phyloP scores from a whole-genome alignment of 2,113 vertebrate genomes.

The Cynoglossus semilaevis region DNA sequence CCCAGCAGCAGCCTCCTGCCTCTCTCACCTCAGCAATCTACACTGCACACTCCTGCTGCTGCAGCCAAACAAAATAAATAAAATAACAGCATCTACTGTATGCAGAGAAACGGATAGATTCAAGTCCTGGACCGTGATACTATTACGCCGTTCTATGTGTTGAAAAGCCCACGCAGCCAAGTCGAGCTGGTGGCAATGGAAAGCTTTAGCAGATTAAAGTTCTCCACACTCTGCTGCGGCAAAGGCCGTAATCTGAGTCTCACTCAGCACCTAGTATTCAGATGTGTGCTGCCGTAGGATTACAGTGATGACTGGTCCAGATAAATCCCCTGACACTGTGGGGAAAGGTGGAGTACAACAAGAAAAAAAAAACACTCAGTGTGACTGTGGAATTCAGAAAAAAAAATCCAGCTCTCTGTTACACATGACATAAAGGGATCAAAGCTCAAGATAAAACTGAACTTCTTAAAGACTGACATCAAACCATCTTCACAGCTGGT shows the following conservation, averaged over 20 bases:
- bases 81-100: background rate
- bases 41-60: constrained; percentile 3
- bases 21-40: constrained; percentile 2
- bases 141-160: constrained; percentile 22
- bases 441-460: constrained; percentile 8
- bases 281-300: constrained; percentile 52
- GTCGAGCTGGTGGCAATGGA: constrained; percentile 22
- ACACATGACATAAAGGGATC: constrained; percentile 6
- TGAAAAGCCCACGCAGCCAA: constrained; percentile 13
- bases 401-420: background rate
- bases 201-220: constrained; percentile 60
- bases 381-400: background rate
- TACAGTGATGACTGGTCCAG: constrained; percentile 49
- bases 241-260: constrained; percentile 57
- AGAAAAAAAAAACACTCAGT: background rate
- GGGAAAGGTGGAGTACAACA: background rate
- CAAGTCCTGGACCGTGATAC: constrained; percentile 12
- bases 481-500: constrained; percentile 8
- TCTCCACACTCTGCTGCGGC: constrained; percentile 42
- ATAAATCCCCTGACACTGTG: constrained; percentile 45
- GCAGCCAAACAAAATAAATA: background rate
- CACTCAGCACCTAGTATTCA: constrained; percentile 50
- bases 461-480: constrained; percentile 12
- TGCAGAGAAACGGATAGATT: constrained; percentile 13
- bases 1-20: constrained; percentile 2